Evolutionary conservation across 2,888 invertebrate species (phyloP).

Genomic region (Iselma pallidipennis): DNA sequence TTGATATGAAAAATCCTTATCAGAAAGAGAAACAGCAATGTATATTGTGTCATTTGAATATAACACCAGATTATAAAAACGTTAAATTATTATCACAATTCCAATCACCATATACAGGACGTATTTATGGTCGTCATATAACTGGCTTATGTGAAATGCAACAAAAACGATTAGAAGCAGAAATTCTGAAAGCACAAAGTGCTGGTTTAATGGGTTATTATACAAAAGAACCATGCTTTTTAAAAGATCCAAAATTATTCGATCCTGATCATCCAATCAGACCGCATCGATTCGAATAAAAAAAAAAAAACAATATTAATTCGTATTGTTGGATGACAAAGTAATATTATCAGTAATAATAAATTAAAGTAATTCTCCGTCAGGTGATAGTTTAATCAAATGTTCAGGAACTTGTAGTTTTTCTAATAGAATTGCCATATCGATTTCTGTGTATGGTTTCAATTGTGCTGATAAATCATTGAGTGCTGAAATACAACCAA

Average conservation of each 20-base stretch:
- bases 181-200: slow-evolving; percentile 75
- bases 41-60: slow-evolving; percentile 79
- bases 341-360: too few relatives aligned
- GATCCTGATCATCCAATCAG: slow-evolving; percentile 83
- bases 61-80: slow-evolving; percentile 91
- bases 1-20: slow-evolving; percentile 79
- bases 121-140: slow-evolving; percentile 88
- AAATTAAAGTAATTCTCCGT: slow-evolving; percentile 12
- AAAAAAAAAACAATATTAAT: slow-evolving; percentile 38
- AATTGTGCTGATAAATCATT: slow-evolving; percentile 17
- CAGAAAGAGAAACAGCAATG: slow-evolving; percentile 73
- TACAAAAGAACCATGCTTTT: slow-evolving; percentile 77
- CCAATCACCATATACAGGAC: slow-evolving; percentile 92
- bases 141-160: slow-evolving; percentile 89
- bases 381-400: slow-evolving; percentile 8
- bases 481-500: slow-evolving; percentile 17
- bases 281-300: slow-evolving; percentile 70
- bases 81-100: slow-evolving; percentile 90
- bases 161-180: slow-evolving; percentile 73
- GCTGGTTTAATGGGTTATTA: slow-evolving; percentile 83
- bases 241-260: slow-evolving; percentile 88
- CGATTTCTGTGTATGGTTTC: slow-evolving; percentile 9
- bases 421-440: slow-evolving; percentile 16
- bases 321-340: neutral
- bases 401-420: slow-evolving; percentile 14